Conservation (phyloP, 1,140 invertebrate species). For the Heliconius nattereri region DNA sequence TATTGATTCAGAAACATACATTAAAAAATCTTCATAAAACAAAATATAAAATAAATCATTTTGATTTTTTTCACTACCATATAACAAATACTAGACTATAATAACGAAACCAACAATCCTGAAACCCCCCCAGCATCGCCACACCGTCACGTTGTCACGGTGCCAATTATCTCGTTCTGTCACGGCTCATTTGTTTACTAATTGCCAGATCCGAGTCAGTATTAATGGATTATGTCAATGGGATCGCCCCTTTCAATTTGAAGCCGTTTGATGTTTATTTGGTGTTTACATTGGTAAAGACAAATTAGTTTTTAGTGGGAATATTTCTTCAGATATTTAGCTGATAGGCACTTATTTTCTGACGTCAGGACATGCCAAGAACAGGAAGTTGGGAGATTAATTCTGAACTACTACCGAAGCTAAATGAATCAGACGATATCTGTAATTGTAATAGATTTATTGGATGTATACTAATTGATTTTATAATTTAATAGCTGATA, state of each 20-base stretch:
- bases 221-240: constrained; percentile 79
- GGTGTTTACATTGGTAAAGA: constrained; percentile 67
- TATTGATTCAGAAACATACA: no score
- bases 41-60: no score
- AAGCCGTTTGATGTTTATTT: constrained; percentile 64
- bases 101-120: background rate
- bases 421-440: constrained; percentile 21
- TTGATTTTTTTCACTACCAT: background rate
- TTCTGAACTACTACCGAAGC: background rate
- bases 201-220: constrained; percentile 63
- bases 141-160: constrained; percentile 55
- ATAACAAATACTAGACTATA: background rate
- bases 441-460: background rate
- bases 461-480: background rate
- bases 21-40: no score
- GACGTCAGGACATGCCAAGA: constrained; percentile 32
- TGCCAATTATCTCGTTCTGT: constrained; percentile 74
- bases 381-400: constrained; percentile 20
- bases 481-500: background rate
- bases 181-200: constrained; percentile 77
- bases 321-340: constrained; percentile 26
- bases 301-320: constrained; percentile 55
- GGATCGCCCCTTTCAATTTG: constrained; percentile 60
- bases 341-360: constrained; percentile 41
- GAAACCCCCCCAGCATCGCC: constrained; percentile 44